These are phyloP conservation scores for Deroplatys truncata DNA, from an alignment of 2,888 invertebrate genomes.

Conservation along the genomic window DNA sequence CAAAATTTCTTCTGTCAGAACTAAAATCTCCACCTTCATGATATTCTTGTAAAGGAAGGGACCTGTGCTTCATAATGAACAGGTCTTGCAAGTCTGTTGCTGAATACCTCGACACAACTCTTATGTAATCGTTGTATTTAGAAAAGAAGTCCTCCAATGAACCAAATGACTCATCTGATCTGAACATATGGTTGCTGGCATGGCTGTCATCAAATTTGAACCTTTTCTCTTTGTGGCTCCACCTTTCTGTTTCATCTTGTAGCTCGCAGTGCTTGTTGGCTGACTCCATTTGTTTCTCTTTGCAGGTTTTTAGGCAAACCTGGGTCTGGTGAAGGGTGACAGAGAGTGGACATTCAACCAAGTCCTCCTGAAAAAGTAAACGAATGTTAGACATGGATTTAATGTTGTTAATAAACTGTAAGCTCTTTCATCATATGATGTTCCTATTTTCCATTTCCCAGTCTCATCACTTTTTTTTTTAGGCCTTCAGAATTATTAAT, in stretches of 20 bases:
- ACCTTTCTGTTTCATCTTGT: neutral
- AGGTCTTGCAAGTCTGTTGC: neutral
- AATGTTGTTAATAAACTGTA: too few relatives aligned
- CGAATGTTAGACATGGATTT: too few relatives aligned
- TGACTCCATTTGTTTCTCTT: neutral
- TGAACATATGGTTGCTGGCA: neutral
- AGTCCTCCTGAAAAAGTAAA: conserved; percentile 46
- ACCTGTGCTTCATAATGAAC: neutral
- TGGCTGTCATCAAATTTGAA: neutral
- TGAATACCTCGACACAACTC: conserved; percentile 10
- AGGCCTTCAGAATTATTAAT: too few relatives aligned
- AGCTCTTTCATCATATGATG: too few relatives aligned
- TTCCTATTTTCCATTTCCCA: too few relatives aligned
- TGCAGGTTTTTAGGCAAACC: conserved; percentile 44
- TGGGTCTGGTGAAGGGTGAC: conserved; percentile 49
- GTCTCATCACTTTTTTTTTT: too few relatives aligned
- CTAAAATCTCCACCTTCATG: neutral
- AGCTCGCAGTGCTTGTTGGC: neutral
- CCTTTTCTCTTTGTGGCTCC: neutral
- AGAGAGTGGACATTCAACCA: conserved; percentile 48
- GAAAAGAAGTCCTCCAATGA: neutral
- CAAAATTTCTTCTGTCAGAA: neutral
- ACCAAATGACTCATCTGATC: neutral
- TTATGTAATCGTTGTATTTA: neutral
- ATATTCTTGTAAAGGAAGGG: neutral